Percentiles rank a stretch among this genome's conserved stretches.
Conservation (phyloP, 2,113 vertebrate genomes). For the Syrrhaptes paradoxus region DNA sequence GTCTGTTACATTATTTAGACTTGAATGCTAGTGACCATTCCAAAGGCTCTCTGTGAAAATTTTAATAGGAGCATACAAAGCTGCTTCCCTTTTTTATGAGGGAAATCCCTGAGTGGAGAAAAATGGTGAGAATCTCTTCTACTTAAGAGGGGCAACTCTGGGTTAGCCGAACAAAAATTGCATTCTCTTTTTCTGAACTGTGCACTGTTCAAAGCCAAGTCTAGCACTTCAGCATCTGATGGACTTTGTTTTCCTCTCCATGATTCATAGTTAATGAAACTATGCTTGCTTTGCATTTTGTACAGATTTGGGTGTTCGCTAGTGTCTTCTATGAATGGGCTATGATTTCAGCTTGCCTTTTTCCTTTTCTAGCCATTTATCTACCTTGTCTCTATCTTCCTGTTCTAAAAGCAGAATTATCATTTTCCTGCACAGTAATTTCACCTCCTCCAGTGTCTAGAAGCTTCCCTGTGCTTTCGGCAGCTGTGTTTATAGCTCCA, state of each 20-base stretch:
- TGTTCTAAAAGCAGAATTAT: background rate
- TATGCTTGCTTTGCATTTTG: background rate
- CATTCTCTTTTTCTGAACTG: background rate
- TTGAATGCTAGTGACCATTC: background rate
- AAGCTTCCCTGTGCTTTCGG: background rate
- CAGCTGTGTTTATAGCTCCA: conserved; percentile 11
- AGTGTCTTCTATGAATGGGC: background rate
- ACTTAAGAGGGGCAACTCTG: background rate
- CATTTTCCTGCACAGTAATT: background rate
- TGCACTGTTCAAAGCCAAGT: background rate
- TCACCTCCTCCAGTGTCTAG: background rate
- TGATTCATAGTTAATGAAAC: background rate
- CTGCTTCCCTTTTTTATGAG: background rate
- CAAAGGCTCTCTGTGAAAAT: background rate
- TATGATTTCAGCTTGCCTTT: background rate
- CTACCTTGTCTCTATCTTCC: background rate
- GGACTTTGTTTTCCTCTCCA: background rate
- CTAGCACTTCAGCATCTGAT: background rate
- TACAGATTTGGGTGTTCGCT: background rate
- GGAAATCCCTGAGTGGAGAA: background rate
- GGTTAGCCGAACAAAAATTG: background rate
- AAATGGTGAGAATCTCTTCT: background rate
- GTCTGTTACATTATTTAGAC: background rate
- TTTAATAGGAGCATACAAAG: background rate
- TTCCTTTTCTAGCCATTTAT: background rate